These are phyloP conservation scores for Zhengitettix transpicula DNA, from an alignment of 2,888 invertebrate genomes.

Conservation along the genomic window DNA sequence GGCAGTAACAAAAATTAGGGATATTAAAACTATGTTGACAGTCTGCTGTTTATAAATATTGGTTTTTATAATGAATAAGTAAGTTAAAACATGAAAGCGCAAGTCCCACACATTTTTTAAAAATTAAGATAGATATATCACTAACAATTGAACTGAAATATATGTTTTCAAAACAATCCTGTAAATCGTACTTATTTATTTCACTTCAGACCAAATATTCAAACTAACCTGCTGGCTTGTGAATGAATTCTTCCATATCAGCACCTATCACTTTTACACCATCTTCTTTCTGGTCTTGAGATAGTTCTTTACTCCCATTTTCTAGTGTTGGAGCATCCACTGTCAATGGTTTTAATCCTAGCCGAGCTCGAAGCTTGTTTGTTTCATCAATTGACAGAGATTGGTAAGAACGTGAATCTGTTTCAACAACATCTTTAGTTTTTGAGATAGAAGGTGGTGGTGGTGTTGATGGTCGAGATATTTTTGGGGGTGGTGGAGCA, in stretches of 20 bases:
- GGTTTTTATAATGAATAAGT: too few relatives aligned
- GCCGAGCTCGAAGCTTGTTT: conserved; percentile 76
- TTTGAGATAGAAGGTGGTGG: conserved; percentile 19
- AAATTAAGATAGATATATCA: too few relatives aligned
- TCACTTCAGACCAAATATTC: too few relatives aligned
- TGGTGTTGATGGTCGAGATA: conserved; percentile 17
- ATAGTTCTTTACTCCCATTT: conserved; percentile 31
- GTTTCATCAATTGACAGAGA: conserved; percentile 68
- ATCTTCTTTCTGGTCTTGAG: conserved; percentile 14
- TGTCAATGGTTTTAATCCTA: conserved; percentile 86
- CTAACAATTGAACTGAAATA: too few relatives aligned
- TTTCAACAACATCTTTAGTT: conserved; percentile 22
- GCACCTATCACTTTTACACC: conserved; percentile 17
- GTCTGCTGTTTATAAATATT: too few relatives aligned
- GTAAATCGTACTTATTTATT: too few relatives aligned
- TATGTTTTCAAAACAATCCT: too few relatives aligned
- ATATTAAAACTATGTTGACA: too few relatives aligned
- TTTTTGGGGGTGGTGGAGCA: conserved; percentile 21
- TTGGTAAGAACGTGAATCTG: conserved; percentile 10
- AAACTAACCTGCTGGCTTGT: conserved; percentile 49
- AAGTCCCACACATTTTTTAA: too few relatives aligned
- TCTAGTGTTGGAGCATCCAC: conserved; percentile 31
- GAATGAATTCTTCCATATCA: conserved; percentile 62
- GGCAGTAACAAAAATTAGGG: too few relatives aligned
- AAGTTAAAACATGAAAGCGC: too few relatives aligned